phyloP scores from a whole-genome alignment of 1,140 invertebrate genomes.

The Bathynomus jamesi region DNA sequence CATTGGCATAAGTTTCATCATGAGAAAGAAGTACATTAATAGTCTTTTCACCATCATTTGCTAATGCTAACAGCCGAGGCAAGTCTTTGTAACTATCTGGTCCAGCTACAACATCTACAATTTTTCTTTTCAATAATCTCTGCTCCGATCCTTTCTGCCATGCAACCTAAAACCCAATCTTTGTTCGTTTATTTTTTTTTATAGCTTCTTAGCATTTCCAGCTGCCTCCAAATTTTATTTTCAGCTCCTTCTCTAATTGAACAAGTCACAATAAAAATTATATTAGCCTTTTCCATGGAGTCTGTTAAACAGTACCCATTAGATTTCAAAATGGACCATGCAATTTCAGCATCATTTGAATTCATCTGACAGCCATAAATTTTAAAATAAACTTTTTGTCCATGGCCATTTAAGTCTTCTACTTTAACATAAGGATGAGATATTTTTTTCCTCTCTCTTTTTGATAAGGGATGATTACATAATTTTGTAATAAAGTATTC shows the following conservation, averaged over 20 bases:
- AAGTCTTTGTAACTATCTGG: conserved; percentile 94
- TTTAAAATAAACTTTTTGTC: conserved; percentile 64
- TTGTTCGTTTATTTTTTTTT: conserved; percentile 52
- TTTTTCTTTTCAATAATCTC: conserved; percentile 76
- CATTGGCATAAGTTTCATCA: conserved; percentile 97
- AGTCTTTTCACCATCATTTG: conserved; percentile 58
- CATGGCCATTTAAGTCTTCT: conserved; percentile 23
- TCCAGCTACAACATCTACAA: conserved; percentile 84
- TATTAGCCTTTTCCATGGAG: conserved; percentile 64
- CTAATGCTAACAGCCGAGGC: conserved; percentile 70
- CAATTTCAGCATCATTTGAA: conserved; percentile 87
- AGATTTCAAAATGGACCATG: conserved; percentile 57
- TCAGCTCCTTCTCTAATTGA: conserved; percentile 91
- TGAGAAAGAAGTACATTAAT: conserved; percentile 87
- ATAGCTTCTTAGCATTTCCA: conserved; percentile 58
- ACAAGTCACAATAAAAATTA: conserved; percentile 86
- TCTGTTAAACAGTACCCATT: conserved; percentile 24
- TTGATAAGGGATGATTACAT: conserved; percentile 4
- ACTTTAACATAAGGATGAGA: conserved; percentile 33
- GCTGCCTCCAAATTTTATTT: conserved; percentile 78
- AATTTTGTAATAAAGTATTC: conserved; percentile 30
- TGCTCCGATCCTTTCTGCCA: conserved; percentile 90
- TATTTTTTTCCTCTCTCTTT: conserved; percentile 21
- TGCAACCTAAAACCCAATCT: conserved; percentile 57
- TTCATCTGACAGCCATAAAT: conserved; percentile 98